Percentiles rank a stretch among this genome's conserved stretches.
Evolutionary conservation across 1,140 invertebrate genomes (phyloP).

Genomic region (Eciton burchellii): DNA sequence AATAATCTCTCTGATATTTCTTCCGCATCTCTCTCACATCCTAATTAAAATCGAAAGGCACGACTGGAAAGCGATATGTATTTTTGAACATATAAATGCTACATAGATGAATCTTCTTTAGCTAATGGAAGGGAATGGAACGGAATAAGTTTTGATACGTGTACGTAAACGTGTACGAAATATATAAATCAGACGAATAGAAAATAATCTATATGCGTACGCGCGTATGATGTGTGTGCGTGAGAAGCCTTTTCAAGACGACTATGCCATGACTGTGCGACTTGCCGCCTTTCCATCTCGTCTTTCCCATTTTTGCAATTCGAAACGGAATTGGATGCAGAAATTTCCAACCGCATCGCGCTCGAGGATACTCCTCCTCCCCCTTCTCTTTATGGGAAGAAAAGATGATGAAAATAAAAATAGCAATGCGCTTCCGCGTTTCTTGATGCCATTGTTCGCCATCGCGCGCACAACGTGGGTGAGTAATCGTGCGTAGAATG

Average conservation of each 20-base stretch:
- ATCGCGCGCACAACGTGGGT: not conserved
- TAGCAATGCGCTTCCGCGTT: conserved; percentile 13
- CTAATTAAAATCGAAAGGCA: not conserved
- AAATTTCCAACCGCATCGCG: conserved; percentile 4
- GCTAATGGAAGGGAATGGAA: too few species aligned
- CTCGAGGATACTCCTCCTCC: not conserved
- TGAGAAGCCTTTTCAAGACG: not conserved
- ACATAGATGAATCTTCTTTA: not conserved
- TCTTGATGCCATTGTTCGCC: conserved; percentile 38
- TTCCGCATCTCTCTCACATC: not conserved
- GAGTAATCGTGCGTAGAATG: conserved; percentile 47
- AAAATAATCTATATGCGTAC: too few species aligned
- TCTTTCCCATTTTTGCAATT: conserved; percentile 5
- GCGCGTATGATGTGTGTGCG: too few species aligned
- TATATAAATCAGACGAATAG: too few species aligned
- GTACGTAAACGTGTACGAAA: not conserved
- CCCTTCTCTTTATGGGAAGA: too few species aligned
- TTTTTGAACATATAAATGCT: not conserved
- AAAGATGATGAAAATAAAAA: conserved; percentile 25
- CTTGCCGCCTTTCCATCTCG: not conserved
- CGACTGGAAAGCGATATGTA: not conserved
- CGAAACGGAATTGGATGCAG: not conserved
- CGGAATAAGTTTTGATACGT: not conserved
- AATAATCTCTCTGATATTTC: not conserved
- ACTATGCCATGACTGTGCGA: not conserved